These are phyloP conservation scores for Lagocephalus sceleratus DNA, from an alignment of 2,797 vertebrate genomes.

Conservation along the genomic window DNA sequence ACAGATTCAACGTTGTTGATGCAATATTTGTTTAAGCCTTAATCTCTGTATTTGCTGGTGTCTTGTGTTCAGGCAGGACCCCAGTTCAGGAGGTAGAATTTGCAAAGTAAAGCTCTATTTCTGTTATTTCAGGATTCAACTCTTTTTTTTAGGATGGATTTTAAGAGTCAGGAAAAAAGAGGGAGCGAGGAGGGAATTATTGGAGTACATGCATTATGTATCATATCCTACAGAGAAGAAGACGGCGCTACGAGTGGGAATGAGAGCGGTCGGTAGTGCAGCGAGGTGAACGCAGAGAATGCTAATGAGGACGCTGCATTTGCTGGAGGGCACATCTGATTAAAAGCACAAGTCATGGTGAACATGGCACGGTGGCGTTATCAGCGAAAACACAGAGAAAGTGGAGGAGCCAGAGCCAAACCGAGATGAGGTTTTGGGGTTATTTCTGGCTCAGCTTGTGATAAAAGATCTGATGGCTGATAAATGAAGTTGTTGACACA, in stretches of 20 bases:
- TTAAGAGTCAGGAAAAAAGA: conserved; percentile 13
- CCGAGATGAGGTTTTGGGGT: conserved; percentile 19
- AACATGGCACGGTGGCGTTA: conserved; percentile 40
- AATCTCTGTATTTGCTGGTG: neutral
- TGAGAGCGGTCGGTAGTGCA: conserved; percentile 36
- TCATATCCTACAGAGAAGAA: conserved; percentile 57
- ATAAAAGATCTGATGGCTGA: conserved; percentile 55
- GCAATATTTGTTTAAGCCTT: neutral
- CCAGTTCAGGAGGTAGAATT: neutral
- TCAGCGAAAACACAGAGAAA: conserved; percentile 50
- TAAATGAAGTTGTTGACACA: conserved; percentile 22
- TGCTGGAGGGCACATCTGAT: conserved; percentile 58
- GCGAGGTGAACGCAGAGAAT: conserved; percentile 39
- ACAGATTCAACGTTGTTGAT: too few species aligned
- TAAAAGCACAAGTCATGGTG: conserved; percentile 46
- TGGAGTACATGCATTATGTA: conserved; percentile 63
- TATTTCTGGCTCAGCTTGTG: conserved; percentile 34
- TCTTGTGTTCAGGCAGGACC: neutral
- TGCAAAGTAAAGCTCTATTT: conserved; percentile 6
- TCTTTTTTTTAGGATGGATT: conserved; percentile 30
- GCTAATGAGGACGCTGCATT: conserved; percentile 47
- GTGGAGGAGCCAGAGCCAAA: neutral
- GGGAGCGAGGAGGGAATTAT: conserved; percentile 32
- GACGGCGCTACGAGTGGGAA: conserved; percentile 47
- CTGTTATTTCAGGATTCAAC: conserved; percentile 29